Base-by-base conservation (phyloP, 92 coral and sea anemone genomes). In the Heliopora coerulea region DNA sequence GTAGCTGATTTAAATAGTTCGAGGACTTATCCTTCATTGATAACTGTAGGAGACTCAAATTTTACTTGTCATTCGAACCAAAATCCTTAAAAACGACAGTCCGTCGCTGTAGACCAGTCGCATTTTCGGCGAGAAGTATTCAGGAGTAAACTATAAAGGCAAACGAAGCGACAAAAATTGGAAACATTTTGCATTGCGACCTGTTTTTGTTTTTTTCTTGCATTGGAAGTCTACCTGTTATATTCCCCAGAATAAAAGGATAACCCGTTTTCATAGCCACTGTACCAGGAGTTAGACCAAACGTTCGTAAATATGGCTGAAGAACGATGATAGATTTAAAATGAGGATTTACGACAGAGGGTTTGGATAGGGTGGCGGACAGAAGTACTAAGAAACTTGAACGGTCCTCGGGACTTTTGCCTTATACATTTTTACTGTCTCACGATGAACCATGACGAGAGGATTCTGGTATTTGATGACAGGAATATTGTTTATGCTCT, bases 191-290 rank as follows among this genome's bases (percentile, higher is more conserved):
- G 30, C 32, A 48, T 49, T 44, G 0, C 54, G 33, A 70, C 77
- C 77, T 52, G 77, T 33, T 49, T 34, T 52, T 52, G 34, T 39
- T 70, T 70, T 8, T 46, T 24, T 0, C 63, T 21, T 37, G 42
- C 6, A 37, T 5, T 20, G 8, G 8, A 25, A 3, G 12, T 33
- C 8, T 54, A 70, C 77, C 77, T 70, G 77, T 39, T 63, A 30
- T 33, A 9, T 70, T 18, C 18, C 62, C 18, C 35, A 70, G 62
- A 70, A 70, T 70, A 70, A 70, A 56, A 54, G 63, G 41, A 21
- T 57, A 52, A 50, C 77, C 77, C 40, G 62, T 70, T 70, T 70
- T 33, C 10, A 21, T 48, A 54, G 77, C 63, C 77, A 63, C 77
- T 67, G 54, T 44, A 39, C 59, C 41, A 50, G 31, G 42, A 4